phyloP scores from a whole-genome alignment of 1,140 invertebrate genomes.

The Drosophila parabipectinata region DNA sequence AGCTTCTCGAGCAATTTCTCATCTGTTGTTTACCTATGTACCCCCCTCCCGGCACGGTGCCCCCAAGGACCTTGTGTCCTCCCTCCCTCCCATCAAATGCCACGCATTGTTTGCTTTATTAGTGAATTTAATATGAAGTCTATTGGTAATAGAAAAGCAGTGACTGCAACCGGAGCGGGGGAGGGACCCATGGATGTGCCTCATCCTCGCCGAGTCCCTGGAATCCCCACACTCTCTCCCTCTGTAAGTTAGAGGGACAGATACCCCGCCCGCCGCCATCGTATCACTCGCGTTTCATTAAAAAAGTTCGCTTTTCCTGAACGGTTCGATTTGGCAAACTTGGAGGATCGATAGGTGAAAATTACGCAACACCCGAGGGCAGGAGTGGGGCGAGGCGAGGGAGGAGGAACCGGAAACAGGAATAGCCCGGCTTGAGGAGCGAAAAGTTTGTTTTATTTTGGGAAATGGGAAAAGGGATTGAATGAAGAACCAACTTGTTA shows the following conservation, averaged over 20 bases:
- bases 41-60: not conserved
- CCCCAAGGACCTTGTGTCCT: not conserved
- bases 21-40: conserved; percentile 66
- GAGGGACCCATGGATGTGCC: not conserved
- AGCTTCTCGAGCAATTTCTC: conserved; percentile 57
- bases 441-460: conserved; percentile 50
- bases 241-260: conserved; percentile 11
- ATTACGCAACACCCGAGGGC: conserved; percentile 65
- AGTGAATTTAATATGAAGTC: conserved; percentile 76
- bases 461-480: conserved; percentile 9
- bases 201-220: too few relatives aligned
- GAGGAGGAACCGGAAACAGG: not conserved
- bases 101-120: conserved; percentile 78
- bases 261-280: conserved; percentile 7
- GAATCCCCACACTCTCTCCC: too few relatives aligned
- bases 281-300: conserved; percentile 52
- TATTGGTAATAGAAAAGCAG: conserved; percentile 39
- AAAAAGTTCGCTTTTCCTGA: conserved; percentile 45
- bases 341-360: conserved; percentile 76
- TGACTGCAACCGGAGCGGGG: conserved; percentile 12
- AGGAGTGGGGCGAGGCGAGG: not conserved
- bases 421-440: conserved; percentile 11
- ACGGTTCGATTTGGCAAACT: conserved; percentile 48
- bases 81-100: conserved; percentile 21
- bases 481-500: conserved; percentile 37